Conservation (phyloP, 1,140 invertebrate genomes). For the Proctacanthus coquilletti region DNA sequence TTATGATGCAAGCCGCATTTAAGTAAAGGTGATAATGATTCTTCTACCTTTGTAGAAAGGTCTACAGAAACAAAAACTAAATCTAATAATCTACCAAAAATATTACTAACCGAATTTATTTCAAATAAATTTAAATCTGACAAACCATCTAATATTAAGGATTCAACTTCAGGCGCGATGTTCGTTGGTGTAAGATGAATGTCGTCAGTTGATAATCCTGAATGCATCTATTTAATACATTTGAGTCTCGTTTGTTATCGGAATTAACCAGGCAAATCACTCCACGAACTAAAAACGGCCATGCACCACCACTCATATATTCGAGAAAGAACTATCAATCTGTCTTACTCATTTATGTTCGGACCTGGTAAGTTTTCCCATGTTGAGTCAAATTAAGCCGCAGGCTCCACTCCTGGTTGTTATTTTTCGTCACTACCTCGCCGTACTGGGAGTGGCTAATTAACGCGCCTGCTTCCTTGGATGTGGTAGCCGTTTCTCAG, state of each 20-base stretch:
- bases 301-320: slow-evolving; percentile 75
- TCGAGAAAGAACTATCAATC: slow-evolving; percentile 83
- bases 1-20: no score
- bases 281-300: slow-evolving; percentile 80
- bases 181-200: neutral
- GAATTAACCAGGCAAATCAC: slow-evolving; percentile 77
- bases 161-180: no score
- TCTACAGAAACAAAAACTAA: no score
- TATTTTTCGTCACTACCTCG: slow-evolving; percentile 77
- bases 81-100: neutral
- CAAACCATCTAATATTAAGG: no score
- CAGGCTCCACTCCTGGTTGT: slow-evolving; percentile 55
- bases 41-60: no score
- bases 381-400: slow-evolving; percentile 70
- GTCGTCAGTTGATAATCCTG: no score
- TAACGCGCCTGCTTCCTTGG: no score
- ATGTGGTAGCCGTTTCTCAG: no score
- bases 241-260: slow-evolving; percentile 64
- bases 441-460: no score
- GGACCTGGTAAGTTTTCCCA: slow-evolving; percentile 74
- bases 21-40: no score
- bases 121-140: no score
- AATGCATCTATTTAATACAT: slow-evolving; percentile 4
- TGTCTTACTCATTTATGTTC: slow-evolving; percentile 75
- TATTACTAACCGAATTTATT: no score